phyloP scores from a whole-genome alignment of 37 sponge, comb jelly and placozoan species.

The Dysidea cf. avara region DNA sequence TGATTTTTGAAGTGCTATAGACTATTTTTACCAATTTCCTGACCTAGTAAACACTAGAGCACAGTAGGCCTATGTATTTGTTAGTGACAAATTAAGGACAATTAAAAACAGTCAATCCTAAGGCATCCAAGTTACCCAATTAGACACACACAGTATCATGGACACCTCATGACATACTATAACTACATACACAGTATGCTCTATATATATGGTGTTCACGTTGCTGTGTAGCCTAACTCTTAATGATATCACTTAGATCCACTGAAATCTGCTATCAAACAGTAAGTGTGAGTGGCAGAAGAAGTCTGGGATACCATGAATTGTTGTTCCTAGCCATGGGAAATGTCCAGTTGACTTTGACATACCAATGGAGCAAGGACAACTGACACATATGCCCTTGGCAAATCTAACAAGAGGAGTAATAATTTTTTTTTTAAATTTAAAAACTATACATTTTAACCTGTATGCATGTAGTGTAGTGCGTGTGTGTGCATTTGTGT shows the following conservation, averaged over 20 bases:
- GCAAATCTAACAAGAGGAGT: slow-evolving; percentile 68
- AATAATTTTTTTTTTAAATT: not conserved
- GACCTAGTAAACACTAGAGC: too few species aligned
- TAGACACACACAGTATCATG: slow-evolving; percentile 70
- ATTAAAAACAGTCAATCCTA: slow-evolving; percentile 61
- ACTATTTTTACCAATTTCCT: too few species aligned
- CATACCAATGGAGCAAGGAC: slow-evolving; percentile 80
- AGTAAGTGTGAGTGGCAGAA: too few species aligned
- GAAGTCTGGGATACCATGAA: too few species aligned
- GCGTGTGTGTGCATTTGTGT: too few species aligned
- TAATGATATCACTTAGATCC: slow-evolving; percentile 69
- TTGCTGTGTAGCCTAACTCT: slow-evolving; percentile 82
- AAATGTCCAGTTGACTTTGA: slow-evolving; percentile 72
- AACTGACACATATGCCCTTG: slow-evolving; percentile 80
- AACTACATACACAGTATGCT: slow-evolving; percentile 67
- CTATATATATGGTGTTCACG: too few species aligned
- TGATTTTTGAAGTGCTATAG: too few species aligned
- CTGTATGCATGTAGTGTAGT: too few species aligned
- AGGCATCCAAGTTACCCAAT: slow-evolving; percentile 72
- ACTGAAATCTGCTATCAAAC: slow-evolving; percentile 22
- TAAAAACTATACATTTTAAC: too few species aligned
- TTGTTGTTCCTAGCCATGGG: slow-evolving; percentile 44
- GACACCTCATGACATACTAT: not conserved
- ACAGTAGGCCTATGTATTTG: too few species aligned
- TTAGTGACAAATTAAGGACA: too few species aligned